Evolutionary conservation across 1,140 invertebrate genomes (phyloP).

Genomic region (Schlechtendalia chinensis): DNA sequence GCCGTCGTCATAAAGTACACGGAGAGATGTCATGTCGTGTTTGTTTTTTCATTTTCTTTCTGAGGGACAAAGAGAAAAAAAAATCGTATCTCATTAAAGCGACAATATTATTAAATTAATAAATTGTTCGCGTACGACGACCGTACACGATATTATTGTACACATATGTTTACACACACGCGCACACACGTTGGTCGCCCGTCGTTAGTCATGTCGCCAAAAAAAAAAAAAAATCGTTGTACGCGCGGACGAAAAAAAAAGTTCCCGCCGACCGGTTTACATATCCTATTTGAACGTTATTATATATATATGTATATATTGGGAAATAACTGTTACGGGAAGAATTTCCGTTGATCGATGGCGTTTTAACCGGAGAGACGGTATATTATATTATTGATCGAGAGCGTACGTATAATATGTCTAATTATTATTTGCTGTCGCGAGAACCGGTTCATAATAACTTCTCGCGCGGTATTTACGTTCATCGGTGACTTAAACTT

Average conservation of each 20-base stretch:
- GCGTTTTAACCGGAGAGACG: background rate
- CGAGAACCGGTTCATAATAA: background rate
- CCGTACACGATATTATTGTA: no score
- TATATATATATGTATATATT: background rate
- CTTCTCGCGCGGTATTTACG: background rate
- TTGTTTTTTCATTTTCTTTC: no score
- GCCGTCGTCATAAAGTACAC: no score
- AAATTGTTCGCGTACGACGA: no score
- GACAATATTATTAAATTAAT: no score
- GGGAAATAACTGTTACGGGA: background rate
- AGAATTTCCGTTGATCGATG: constrained; percentile 13
- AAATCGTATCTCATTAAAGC: no score
- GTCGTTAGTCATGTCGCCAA: constrained; percentile 5
- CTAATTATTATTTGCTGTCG: constrained; percentile 6
- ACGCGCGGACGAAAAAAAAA: background rate
- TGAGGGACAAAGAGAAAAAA: no score
- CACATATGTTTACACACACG: background rate
- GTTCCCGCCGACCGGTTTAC: background rate
- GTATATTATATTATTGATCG: background rate
- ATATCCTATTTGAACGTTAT: background rate
- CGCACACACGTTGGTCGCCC: background rate
- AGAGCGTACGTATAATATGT: background rate
- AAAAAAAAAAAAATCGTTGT: background rate
- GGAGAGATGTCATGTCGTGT: no score
- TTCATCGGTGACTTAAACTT: no score